Conservation (phyloP, 2,888 invertebrate genomes). For the Chelonus formosanus region DNA sequence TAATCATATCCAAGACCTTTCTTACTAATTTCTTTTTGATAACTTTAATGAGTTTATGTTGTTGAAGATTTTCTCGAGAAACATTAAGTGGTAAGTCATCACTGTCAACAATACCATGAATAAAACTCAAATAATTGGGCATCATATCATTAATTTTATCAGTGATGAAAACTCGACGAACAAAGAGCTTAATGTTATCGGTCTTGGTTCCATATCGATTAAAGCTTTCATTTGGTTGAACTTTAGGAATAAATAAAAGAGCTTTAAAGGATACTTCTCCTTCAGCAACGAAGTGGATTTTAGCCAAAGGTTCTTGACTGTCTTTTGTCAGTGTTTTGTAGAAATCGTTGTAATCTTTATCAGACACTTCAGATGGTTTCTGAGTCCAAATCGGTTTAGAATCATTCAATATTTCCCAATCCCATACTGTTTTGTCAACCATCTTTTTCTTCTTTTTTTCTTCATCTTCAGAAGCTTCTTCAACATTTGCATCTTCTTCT, state of each 20-base stretch:
- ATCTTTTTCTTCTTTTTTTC: slow-evolving; percentile 82
- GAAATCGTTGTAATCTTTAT: slow-evolving; percentile 93
- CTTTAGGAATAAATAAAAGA: slow-evolving; percentile 90
- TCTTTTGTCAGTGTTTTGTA: slow-evolving; percentile 96
- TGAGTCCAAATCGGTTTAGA: slow-evolving; percentile 99
- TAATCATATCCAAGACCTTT: slow-evolving; percentile 97
- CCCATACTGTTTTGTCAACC: slow-evolving; percentile 95
- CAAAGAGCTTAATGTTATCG: slow-evolving; percentile 96
- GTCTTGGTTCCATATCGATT: slow-evolving; percentile 94
- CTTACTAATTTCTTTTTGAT: slow-evolving; percentile 99
- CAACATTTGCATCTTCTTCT: slow-evolving; percentile 73
- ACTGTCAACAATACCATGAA: slow-evolving; percentile 97
- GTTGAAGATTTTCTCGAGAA: slow-evolving; percentile 96
- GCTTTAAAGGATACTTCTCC: slow-evolving; percentile 99
- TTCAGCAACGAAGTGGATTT: slow-evolving; percentile 96
- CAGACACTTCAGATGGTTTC: slow-evolving; percentile 84
- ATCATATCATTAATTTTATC: slow-evolving; percentile 99
- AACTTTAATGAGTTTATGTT: slow-evolving; percentile 98
- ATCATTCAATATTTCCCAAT: slow-evolving; percentile 96
- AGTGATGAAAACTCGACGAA: slow-evolving; percentile 98
- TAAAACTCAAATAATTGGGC: slow-evolving; percentile 95
- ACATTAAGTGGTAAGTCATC: slow-evolving; percentile 99
- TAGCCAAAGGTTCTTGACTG: slow-evolving; percentile 80
- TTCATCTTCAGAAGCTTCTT: slow-evolving; percentile 73
- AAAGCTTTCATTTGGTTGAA: slow-evolving; percentile 92